Evolutionary conservation across 1,140 invertebrate genomes (phyloP), one percentile per base, ranked within the genome.

Genomic region (Nasonia longicornis): DNA sequence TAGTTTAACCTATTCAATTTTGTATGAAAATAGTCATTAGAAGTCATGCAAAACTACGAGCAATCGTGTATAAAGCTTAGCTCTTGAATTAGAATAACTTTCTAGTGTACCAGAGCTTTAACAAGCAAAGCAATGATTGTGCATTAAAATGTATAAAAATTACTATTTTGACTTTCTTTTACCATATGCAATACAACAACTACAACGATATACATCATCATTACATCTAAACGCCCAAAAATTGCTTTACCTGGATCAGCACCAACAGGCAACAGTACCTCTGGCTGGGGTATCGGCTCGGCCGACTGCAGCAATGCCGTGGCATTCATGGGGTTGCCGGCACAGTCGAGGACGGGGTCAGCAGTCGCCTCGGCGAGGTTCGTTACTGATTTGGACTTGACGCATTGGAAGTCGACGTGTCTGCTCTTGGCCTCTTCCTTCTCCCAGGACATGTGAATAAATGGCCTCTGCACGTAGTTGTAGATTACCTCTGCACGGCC

Each of bases 361-460:
- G 96, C 96, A n/a, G 97, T 96, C 7, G 97, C 96, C 90, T 97
- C 95, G 0, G 96, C 97, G 58, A 98, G 91, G 91, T 98, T 98
- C 3, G 97, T 98, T 0, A 98, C 97, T 0, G 96, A 97, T 88
- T 98, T 98, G 0, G 96, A 97, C 89, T 98, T 98, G 14, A 98
- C 96, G 87, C 97, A 98, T 91, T 98, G 95, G 89, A 99, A 99
- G 90, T 99, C 99, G 0, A 99, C 99, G 90, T 99, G 99, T 8
- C 99, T 94, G 89, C 97, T 98, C 87, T 99, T 99, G 0, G 98
- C 98, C 89, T 99, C 99, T 87, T 99, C 98, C 86, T 99, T 99
- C 89, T 99, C 99, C 99, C 99, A 99, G 0, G 98, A 99, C 97
- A 99, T 99, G 85, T 98, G 97, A 69, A 99, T 97, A 89, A 99